Conservation (phyloP, 1,140 invertebrate species). For the Ceratoteleas bidentatus region DNA sequence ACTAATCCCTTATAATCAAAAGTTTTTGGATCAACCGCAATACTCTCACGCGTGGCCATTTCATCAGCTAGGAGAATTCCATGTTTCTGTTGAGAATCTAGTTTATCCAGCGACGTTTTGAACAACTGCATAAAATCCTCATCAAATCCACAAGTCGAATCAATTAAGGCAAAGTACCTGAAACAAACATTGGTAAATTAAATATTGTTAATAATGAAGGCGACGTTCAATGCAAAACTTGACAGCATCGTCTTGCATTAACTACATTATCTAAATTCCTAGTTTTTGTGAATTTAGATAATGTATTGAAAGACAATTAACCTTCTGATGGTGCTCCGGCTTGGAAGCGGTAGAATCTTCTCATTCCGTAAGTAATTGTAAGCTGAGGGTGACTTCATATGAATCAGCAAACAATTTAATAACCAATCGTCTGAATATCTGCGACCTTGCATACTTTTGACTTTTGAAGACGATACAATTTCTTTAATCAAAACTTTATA, state of each 20-base stretch:
- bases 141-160: slow-evolving; percentile 15
- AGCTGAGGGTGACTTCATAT: neutral
- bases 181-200: neutral
- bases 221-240: too few relatives aligned
- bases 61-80: slow-evolving; percentile 15
- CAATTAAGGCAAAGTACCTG: slow-evolving; percentile 12
- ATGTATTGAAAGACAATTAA: too few relatives aligned
- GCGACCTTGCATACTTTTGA: neutral
- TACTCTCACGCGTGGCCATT: slow-evolving; percentile 6
- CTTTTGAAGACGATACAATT: neutral
- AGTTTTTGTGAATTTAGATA: too few relatives aligned
- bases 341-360: neutral
- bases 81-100: neutral
- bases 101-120: slow-evolving; percentile 6
- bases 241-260: neutral
- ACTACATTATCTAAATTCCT: neutral
- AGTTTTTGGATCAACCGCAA: neutral
- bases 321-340: neutral
- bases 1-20: slow-evolving; percentile 19
- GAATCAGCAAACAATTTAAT: neutral
- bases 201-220: too few relatives aligned
- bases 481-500: neutral
- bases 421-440: neutral
- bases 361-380: neutral
- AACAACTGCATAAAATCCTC: slow-evolving; percentile 9